Percentiles rank a stretch among this genome's conserved stretches.
Evolutionary conservation across 2,797 vertebrate genomes (phyloP).

Genomic region (Adrianichthys oophorus): DNA sequence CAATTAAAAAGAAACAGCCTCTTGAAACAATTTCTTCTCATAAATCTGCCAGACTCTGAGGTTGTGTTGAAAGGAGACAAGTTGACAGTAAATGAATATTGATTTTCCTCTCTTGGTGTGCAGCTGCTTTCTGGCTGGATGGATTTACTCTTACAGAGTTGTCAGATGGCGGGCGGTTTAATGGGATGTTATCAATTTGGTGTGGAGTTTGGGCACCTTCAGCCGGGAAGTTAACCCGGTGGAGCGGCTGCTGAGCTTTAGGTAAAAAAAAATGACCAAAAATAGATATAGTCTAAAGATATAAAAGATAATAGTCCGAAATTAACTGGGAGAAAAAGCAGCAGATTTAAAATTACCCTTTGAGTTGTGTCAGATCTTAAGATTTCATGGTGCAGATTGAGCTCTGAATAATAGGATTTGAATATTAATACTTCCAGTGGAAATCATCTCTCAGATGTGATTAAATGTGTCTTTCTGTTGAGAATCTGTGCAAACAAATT

Average conservation of each 20-base stretch:
- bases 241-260: conserved; percentile 28
- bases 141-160: conserved; percentile 57
- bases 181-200: conserved; percentile 63
- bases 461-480: conserved; percentile 26
- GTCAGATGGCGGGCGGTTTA: conserved; percentile 64
- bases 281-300: not conserved
- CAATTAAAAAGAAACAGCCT: conserved; percentile 33
- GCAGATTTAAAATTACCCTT: conserved; percentile 11
- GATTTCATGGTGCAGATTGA: conserved; percentile 15
- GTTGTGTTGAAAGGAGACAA: conserved; percentile 38
- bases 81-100: conserved; percentile 70
- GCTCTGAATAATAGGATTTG: conserved; percentile 39
- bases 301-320: conserved; percentile 1
- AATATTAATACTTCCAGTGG: conserved; percentile 44
- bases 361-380: conserved; percentile 23
- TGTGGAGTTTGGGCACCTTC: conserved; percentile 41
- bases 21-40: conserved; percentile 52
- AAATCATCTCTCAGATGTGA: conserved; percentile 36
- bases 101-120: conserved; percentile 57
- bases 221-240: conserved; percentile 40
- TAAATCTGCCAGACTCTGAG: conserved; percentile 43
- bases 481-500: conserved; percentile 7
- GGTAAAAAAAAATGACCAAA: conserved; percentile 13
- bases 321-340: not conserved
- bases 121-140: conserved; percentile 62